phyloP scores from a whole-genome alignment of 1,140 invertebrate species.

The Drosophila guanche region DNA sequence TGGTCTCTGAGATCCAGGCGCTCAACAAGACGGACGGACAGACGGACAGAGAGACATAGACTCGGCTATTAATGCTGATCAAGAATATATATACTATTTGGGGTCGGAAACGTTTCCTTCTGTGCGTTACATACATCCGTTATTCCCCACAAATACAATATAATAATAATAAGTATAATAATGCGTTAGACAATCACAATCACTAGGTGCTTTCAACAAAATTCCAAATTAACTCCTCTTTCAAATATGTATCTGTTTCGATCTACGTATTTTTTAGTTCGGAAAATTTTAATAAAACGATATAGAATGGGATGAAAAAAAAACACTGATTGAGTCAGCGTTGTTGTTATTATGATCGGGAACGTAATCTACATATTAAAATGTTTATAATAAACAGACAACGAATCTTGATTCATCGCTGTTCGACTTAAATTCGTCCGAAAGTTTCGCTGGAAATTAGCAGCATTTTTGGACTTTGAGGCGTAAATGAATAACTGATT shows the following conservation, averaged over 20 bases:
- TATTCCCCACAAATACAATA: no score
- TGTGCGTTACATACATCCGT: no score
- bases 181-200: slow-evolving; percentile 49
- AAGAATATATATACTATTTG: no score
- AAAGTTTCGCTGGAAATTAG: slow-evolving; percentile 63
- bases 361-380: slow-evolving; percentile 67
- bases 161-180: no score
- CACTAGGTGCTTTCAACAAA: slow-evolving; percentile 57
- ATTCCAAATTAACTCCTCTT: slow-evolving; percentile 69
- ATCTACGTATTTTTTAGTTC: slow-evolving; percentile 3
- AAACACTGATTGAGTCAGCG: slow-evolving; percentile 58
- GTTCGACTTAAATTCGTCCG: slow-evolving; percentile 54
- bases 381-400: slow-evolving; percentile 39
- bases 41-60: no score
- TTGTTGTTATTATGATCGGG: slow-evolving; percentile 48
- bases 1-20: no score
- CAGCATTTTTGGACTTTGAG: slow-evolving; percentile 55
- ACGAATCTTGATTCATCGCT: slow-evolving; percentile 69
- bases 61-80: no score
- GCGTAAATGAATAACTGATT: slow-evolving; percentile 70
- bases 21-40: no score
- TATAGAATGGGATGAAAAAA: slow-evolving; percentile 31
- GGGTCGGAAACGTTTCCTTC: no score
- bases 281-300: slow-evolving; percentile 58
- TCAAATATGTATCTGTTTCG: slow-evolving; percentile 9